Evolutionary conservation across 2,888 invertebrate species (phyloP).

Genomic region (Troides oblongomaculatus): DNA sequence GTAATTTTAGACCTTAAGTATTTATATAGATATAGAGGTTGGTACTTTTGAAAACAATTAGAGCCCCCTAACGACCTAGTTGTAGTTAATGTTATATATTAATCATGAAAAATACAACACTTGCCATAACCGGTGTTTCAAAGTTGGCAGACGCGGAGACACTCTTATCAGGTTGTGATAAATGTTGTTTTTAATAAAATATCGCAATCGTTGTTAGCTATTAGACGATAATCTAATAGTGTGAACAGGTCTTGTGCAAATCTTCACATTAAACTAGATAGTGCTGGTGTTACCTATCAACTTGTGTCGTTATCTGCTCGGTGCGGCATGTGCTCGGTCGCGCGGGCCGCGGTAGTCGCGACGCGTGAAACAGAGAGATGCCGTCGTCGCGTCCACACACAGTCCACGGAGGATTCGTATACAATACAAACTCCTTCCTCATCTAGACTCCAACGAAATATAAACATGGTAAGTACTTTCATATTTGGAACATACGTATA

Average conservation of each 20-base stretch:
- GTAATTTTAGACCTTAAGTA: too few species aligned
- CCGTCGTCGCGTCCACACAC: constrained; percentile 41
- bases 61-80: too few species aligned
- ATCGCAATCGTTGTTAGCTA: constrained; percentile 1
- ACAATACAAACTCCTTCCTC: constrained; percentile 19
- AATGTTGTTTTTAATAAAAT: not conserved
- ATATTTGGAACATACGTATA: constrained; percentile 11
- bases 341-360: constrained; percentile 55
- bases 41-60: too few species aligned
- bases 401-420: constrained; percentile 27
- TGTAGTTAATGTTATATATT: too few species aligned
- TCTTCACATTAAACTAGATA: constrained; percentile 33
- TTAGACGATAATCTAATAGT: not conserved
- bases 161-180: not conserved
- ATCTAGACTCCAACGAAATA: constrained; percentile 34
- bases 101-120: too few species aligned
- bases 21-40: too few species aligned
- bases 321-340: constrained; percentile 48
- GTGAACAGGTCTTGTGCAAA: constrained; percentile 20
- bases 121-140: too few species aligned
- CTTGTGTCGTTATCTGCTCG: constrained; percentile 35
- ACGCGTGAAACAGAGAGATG: constrained; percentile 52
- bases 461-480: constrained; percentile 55
- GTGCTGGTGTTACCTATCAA: constrained; percentile 24
- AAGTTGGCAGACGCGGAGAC: too few species aligned